Evolutionary conservation across 2,797 vertebrate species (phyloP).

Genomic region (Aeoliscus strigatus): DNA sequence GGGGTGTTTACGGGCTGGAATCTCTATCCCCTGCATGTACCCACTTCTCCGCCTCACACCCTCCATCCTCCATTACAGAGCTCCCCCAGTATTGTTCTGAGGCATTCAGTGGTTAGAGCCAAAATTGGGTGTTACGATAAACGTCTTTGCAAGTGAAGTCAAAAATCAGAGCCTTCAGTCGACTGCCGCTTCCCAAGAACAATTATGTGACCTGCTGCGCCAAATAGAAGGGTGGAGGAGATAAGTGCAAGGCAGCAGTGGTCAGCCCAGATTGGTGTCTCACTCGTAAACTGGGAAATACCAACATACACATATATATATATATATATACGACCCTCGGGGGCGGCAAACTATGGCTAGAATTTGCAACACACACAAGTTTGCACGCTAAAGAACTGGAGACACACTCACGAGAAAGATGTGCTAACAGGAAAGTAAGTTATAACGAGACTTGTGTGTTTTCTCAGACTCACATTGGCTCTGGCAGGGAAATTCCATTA

Average conservation of each 20-base stretch:
- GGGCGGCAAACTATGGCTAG: conserved; percentile 42
- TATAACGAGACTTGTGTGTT: conserved; percentile 7
- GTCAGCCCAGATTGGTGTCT: conserved; percentile 44
- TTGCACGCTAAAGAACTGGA: too few relatives aligned
- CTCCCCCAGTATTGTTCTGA: conserved; percentile 51
- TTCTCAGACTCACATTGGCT: conserved; percentile 24
- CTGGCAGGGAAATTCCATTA: conserved; percentile 47
- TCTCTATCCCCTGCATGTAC: conserved; percentile 21
- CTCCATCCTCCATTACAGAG: conserved; percentile 32
- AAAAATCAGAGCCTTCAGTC: conserved; percentile 49
- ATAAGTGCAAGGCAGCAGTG: conserved; percentile 50
- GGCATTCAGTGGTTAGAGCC: conserved; percentile 42
- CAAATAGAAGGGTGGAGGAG: conserved; percentile 58
- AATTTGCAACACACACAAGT: conserved; percentile 24
- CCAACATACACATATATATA: too few relatives aligned
- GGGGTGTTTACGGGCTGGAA: conserved; percentile 15
- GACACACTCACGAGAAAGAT: too few relatives aligned
- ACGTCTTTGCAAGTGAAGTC: conserved; percentile 48
- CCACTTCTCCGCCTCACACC: conserved; percentile 5
- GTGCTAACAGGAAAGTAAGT: too few relatives aligned
- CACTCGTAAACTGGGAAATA: conserved; percentile 53
- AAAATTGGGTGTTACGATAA: conserved; percentile 52
- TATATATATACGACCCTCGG: conserved; percentile 44
- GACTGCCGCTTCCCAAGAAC: conserved; percentile 56
- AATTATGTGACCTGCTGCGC: conserved; percentile 60